Base-by-base conservation (phyloP, 2,888 invertebrate species). In the Stramonita haemastoma region DNA sequence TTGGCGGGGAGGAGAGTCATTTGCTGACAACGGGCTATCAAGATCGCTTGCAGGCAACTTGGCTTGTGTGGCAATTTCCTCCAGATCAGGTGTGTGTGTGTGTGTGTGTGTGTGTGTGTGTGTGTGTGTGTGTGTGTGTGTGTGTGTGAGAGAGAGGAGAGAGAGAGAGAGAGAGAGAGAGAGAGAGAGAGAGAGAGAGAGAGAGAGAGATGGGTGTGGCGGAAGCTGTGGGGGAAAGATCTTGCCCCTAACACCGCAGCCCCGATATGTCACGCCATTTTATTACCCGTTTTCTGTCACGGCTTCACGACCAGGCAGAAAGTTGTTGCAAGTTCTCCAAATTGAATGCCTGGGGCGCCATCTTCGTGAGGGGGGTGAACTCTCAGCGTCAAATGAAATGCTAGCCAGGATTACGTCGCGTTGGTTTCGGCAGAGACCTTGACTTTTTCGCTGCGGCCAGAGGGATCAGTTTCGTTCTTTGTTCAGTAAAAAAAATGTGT, bases 11-110 rank as follows among this genome's bases (percentile, higher is more conserved):
- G 17, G 79, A 26, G 79, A 13, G 32, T 34, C 79, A 79, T 34
- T 79, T 79, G 79, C 79, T 79, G 79, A 79, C 79, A 79, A 79
- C 79, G 17, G 34, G 34, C 79, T 13, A 34, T 79, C 79, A 79
- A 79, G 79, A 79, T 79, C 15, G 79, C 79, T 34, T 34, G 17
- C 79, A 79, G 34, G 73, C 73, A 29, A 34, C 32, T 34, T 79
- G 79, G 79, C 79, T 32, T 34, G 79, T 79, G 79, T 79, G 32
- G 79, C 79, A 79, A 79, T 34, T 79, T 79, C 17, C 29, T 32
- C 34, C 32, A 79, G 19, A 79, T 79, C 32, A 34, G 34, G 4
- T 79, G 22, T 46, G 46, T 46, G 46, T 46, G 46, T 46, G 46
- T 46, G 46, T 46, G 46, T 46, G 46, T 46, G 46, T 46, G 46